Conservation (phyloP, 2,797 vertebrate species). For the Crypturellus tataupa region DNA sequence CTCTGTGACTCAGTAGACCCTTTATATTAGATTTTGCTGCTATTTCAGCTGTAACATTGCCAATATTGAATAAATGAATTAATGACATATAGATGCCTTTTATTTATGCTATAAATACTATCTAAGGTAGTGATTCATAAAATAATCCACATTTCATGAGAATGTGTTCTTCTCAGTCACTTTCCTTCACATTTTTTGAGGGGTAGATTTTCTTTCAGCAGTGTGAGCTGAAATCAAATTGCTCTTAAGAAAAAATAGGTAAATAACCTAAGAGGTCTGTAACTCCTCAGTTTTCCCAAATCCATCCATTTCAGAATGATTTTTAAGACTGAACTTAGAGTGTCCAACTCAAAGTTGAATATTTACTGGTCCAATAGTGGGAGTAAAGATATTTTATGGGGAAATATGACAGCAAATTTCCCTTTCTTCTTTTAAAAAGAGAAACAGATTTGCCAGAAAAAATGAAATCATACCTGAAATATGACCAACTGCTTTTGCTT, state of each 20-base stretch:
- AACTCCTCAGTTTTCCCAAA: not conserved
- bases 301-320: not conserved
- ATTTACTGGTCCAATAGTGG: not conserved
- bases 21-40: not conserved
- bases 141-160: not conserved
- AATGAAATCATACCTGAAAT: not conserved
- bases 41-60: not conserved
- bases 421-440: not conserved
- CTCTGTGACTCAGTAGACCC: not conserved
- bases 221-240: not conserved
- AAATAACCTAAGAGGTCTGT: not conserved
- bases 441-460: not conserved
- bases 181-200: not conserved
- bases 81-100: not conserved
- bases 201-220: not conserved
- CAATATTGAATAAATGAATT: not conserved
- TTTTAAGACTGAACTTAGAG: not conserved
- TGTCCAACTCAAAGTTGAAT: not conserved
- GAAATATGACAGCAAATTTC: not conserved
- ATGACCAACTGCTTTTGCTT: not conserved
- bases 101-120: not conserved
- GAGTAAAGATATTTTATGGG: not conserved
- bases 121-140: not conserved
- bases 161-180: not conserved
- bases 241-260: not conserved